phyloP scores from a whole-genome alignment of 2,113 vertebrate genomes.

The Prinia subflava region DNA sequence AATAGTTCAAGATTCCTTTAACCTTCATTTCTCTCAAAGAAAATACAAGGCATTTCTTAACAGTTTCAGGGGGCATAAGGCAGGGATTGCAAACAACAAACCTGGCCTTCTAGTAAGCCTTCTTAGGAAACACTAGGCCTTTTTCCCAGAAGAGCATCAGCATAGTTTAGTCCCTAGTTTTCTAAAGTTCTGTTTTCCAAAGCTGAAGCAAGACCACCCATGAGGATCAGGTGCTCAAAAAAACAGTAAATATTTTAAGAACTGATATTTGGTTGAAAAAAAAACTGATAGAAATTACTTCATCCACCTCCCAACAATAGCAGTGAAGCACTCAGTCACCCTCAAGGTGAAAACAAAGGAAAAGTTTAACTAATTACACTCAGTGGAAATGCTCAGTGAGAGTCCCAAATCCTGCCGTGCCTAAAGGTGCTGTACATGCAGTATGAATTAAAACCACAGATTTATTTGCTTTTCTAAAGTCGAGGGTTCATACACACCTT shows the following conservation, averaged over 20 bases:
- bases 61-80: neutral
- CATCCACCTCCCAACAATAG: neutral
- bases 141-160: neutral
- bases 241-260: neutral
- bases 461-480: neutral
- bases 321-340: neutral
- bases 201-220: neutral
- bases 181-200: neutral
- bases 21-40: neutral
- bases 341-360: neutral
- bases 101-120: neutral
- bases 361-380: neutral
- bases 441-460: neutral
- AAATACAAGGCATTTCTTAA: neutral
- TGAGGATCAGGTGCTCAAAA: neutral
- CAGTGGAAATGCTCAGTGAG: neutral
- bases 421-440: neutral
- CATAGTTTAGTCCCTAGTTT: neutral
- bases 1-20: neutral
- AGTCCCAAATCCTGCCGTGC: neutral
- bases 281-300: neutral
- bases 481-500: neutral
- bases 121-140: neutral
- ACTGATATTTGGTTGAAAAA: neutral
- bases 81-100: neutral